phyloP scores from a whole-genome alignment of 2,113 vertebrate species.

The Myanophis thanlyinensis region DNA sequence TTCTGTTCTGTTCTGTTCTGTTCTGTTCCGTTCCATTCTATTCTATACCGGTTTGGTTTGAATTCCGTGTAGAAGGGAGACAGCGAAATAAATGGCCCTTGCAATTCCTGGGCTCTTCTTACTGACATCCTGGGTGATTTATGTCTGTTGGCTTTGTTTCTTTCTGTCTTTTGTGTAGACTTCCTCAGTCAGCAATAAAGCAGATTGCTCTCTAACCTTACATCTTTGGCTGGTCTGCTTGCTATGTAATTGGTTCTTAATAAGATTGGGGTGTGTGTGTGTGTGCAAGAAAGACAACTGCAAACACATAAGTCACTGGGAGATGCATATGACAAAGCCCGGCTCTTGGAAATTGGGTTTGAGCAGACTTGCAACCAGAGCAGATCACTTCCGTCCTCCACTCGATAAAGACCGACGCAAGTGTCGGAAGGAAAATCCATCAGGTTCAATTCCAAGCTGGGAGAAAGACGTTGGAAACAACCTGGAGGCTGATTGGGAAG shows the following conservation, averaged over 20 bases:
- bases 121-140: slow-evolving; percentile 53
- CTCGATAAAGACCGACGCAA: background rate
- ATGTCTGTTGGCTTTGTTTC: slow-evolving; percentile 36
- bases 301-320: slow-evolving; percentile 62
- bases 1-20: too few species aligned
- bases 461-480: too few species aligned
- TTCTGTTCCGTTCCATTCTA: too few species aligned
- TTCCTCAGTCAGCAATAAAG: slow-evolving; percentile 54
- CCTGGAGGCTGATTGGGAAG: too few species aligned
- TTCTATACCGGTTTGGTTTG: background rate
- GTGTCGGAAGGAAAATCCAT: too few species aligned
- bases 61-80: slow-evolving; percentile 6
- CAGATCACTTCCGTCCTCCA: slow-evolving; percentile 31
- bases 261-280: slow-evolving; percentile 56
- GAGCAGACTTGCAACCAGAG: slow-evolving; percentile 59
- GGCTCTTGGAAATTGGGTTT: slow-evolving; percentile 62
- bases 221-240: slow-evolving; percentile 44
- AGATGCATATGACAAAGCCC: slow-evolving; percentile 52
- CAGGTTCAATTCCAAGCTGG: too few species aligned
- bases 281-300: slow-evolving; percentile 63
- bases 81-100: slow-evolving; percentile 15
- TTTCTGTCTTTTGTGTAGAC: background rate
- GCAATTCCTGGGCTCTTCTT: slow-evolving; percentile 12
- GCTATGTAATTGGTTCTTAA: slow-evolving; percentile 67
- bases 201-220: slow-evolving; percentile 44